A percentile compares a stretch with the other conserved stretches of the same genome.
phyloP scores from a whole-genome alignment of 2,888 invertebrate genomes.

The Drosophila antonietae region DNA sequence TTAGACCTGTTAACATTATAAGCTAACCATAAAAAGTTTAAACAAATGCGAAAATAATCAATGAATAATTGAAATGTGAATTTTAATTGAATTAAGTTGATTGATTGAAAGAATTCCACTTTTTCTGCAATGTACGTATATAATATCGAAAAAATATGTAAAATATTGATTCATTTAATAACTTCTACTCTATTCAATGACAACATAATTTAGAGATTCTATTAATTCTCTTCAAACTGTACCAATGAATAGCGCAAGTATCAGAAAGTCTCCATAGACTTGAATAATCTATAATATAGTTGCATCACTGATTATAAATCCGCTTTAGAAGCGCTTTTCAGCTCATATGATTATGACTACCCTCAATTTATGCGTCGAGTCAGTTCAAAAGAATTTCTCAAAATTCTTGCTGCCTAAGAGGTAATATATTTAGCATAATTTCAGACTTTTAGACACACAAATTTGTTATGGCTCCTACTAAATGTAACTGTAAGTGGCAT shows the following conservation, averaged over 20 bases:
- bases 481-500: slow-evolving; percentile 71
- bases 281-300: neutral
- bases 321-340: neutral
- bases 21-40: neutral
- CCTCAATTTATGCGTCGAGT: neutral
- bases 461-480: slow-evolving; percentile 36
- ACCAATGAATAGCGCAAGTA: neutral
- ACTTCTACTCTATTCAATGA: neutral
- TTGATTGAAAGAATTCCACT: neutral
- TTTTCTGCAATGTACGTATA: neutral
- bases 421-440: slow-evolving; percentile 45
- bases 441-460: slow-evolving; percentile 16
- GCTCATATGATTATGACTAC: neutral
- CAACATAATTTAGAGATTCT: neutral
- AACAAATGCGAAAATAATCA: neutral
- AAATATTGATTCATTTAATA: neutral
- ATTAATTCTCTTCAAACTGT: neutral
- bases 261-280: neutral
- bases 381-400: slow-evolving; percentile 18
- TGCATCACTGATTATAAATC: neutral
- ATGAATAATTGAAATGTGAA: neutral
- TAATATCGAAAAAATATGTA: neutral
- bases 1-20: no score
- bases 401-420: slow-evolving; percentile 1
- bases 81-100: neutral